Base-by-base conservation (phyloP, 1,140 invertebrate genomes). In the Drosophila lowei region DNA sequence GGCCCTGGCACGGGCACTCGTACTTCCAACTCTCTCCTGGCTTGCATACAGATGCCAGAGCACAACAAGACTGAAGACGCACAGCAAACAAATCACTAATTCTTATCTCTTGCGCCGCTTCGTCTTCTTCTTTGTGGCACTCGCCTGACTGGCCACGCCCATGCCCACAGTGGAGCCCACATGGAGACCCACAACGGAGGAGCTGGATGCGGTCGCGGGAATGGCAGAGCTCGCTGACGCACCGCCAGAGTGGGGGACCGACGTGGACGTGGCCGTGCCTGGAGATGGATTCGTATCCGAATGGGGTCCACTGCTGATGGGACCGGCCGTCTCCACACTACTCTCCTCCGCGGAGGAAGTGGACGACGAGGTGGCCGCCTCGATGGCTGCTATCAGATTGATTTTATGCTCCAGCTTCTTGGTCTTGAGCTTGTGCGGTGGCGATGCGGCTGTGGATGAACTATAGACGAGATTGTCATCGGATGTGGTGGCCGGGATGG, bases 71-170 rank as follows among this genome's bases (percentile, higher is more conserved):
- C 90, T 89, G 70, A 90, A 90, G 62, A 91, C 79, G 79, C 85
- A 91, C 89, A 91, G 77, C 89, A 91, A 90, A 90, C 85, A 91
- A 60, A 91, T 88, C 54, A 80, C 89, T 91, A 91, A 91, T 89
- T 91, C 90, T 91, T 91, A 91, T 91, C 90, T 91, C 54, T 91
- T 91, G 55, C 90, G 90, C 6, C 85, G 74, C 58, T 91, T 91
- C 0, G 79, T 89, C 79, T 91, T 91, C 76, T 91, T 91, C 72
- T 91, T 91, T 79, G 75, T 70, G 53, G 66, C 79, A 90, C 90
- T 80, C 75, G 74, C 73, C 77, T 72, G 89, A 25, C 59, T 59
- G 21, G 50, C n/a, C 25, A 62, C 60, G 56, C 57, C 60, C 44
- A 65, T 52, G 15, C 68, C 68, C 56, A 59, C 41, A 15, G 30